A percentile compares a stretch with the other conserved stretches of the same genome.
phyloP scores from a whole-genome alignment of 2,888 invertebrate genomes.

The Anagyrus pseudococci region DNA sequence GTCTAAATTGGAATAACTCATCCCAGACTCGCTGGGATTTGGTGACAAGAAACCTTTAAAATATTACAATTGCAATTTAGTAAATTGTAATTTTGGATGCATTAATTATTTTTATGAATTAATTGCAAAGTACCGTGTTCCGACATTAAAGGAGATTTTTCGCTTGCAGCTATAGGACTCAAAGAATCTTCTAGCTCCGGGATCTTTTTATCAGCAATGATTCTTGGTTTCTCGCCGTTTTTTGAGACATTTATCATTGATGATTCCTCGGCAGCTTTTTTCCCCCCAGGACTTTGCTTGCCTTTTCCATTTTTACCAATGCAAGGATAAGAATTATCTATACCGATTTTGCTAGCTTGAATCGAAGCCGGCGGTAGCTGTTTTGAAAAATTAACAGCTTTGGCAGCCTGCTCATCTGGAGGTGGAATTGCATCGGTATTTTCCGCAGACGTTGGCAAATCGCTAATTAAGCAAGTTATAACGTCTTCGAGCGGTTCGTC shows the following conservation, averaged over 20 bases:
- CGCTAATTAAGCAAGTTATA: slow-evolving; percentile 73
- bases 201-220: slow-evolving; percentile 30
- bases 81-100: no score
- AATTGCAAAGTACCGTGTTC: neutral
- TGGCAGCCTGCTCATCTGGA: slow-evolving; percentile 54
- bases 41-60: no score
- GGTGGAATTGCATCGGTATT: slow-evolving; percentile 48
- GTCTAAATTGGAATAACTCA: no score
- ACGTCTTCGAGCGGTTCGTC: slow-evolving; percentile 76
- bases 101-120: no score
- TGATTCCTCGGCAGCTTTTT: neutral
- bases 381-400: slow-evolving; percentile 55
- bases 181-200: slow-evolving; percentile 33
- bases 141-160: neutral
- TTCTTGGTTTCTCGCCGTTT: slow-evolving; percentile 4
- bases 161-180: slow-evolving; percentile 6
- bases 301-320: slow-evolving; percentile 41
- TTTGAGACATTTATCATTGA: neutral
- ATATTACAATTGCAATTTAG: no score
- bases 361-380: slow-evolving; percentile 54
- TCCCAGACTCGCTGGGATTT: no score
- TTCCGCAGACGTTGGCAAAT: slow-evolving; percentile 60
- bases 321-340: slow-evolving; percentile 39
- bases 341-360: slow-evolving; percentile 54
- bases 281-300: neutral